These are phyloP conservation scores for Diarsia mendica DNA, from an alignment of 2,888 invertebrate species.

Conservation along the genomic window DNA sequence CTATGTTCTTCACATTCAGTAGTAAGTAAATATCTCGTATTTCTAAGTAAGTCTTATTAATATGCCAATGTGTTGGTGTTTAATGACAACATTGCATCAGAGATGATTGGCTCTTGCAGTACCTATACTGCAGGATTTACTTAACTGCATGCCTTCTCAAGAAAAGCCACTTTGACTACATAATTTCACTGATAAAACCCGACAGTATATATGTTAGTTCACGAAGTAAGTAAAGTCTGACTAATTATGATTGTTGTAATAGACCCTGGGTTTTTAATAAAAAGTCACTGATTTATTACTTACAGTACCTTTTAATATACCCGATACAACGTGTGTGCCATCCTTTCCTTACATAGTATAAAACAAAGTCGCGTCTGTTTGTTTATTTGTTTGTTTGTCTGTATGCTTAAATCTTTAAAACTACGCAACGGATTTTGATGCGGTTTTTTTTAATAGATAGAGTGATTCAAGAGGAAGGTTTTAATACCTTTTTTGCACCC, in stretches of 20 bases:
- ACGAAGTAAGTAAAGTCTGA: not conserved
- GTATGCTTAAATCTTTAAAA: too few species aligned
- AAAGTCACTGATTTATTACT: not conserved
- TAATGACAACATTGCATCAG: slow-evolving; percentile 25
- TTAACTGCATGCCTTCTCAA: not conserved
- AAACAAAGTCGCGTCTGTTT: too few species aligned
- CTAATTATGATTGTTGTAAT: not conserved
- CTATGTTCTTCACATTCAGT: too few species aligned
- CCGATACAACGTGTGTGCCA: not conserved
- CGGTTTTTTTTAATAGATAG: too few species aligned
- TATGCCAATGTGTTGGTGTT: not conserved
- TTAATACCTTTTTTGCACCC: too few species aligned
- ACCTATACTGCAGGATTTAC: slow-evolving; percentile 1
- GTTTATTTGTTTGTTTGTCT: too few species aligned
- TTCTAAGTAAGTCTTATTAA: too few species aligned
- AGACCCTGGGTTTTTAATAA: not conserved
- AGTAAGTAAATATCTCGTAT: too few species aligned
- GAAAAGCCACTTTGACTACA: not conserved
- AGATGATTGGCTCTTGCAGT: not conserved
- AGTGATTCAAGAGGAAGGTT: too few species aligned
- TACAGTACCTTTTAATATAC: too few species aligned
- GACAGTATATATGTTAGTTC: not conserved
- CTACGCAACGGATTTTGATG: too few species aligned
- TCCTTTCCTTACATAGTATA: too few species aligned
- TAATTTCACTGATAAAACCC: not conserved